A percentile compares a stretch with the other conserved stretches of the same genome.
These are phyloP conservation scores for Pluvianellus socialis DNA, from an alignment of 2,113 vertebrate species.

Conservation along the genomic window DNA sequence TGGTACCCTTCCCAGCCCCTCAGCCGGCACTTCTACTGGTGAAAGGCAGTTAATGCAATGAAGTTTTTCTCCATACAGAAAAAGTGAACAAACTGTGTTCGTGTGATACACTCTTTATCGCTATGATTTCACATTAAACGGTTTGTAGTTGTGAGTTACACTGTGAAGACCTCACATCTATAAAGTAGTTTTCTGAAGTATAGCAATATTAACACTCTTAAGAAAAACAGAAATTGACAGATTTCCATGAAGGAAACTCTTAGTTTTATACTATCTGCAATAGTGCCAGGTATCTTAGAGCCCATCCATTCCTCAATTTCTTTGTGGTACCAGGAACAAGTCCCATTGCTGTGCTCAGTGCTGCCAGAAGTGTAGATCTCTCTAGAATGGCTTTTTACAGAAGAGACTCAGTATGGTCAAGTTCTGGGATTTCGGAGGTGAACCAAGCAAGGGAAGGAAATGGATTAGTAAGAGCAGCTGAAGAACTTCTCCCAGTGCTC, in stretches of 20 bases:
- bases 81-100: not conserved
- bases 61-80: not conserved
- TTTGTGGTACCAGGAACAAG: not conserved
- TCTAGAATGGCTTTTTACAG: not conserved
- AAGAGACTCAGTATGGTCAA: not conserved
- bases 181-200: not conserved
- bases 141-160: not conserved
- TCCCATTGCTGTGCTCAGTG: not conserved
- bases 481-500: not conserved
- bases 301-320: not conserved
- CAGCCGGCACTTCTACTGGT: not conserved
- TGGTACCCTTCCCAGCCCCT: not conserved
- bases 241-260: not conserved
- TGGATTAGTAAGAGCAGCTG: not conserved
- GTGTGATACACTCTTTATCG: not conserved
- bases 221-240: not conserved
- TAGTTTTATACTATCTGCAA: not conserved
- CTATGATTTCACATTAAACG: not conserved
- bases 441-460: not conserved
- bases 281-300: not conserved
- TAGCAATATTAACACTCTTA: not conserved
- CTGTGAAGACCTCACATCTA: not conserved
- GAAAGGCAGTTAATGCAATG: not conserved
- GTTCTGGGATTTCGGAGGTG: not conserved
- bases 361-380: not conserved